phyloP scores from a whole-genome alignment of 2,797 vertebrate species.

The Sebastes kiyomatsui region DNA sequence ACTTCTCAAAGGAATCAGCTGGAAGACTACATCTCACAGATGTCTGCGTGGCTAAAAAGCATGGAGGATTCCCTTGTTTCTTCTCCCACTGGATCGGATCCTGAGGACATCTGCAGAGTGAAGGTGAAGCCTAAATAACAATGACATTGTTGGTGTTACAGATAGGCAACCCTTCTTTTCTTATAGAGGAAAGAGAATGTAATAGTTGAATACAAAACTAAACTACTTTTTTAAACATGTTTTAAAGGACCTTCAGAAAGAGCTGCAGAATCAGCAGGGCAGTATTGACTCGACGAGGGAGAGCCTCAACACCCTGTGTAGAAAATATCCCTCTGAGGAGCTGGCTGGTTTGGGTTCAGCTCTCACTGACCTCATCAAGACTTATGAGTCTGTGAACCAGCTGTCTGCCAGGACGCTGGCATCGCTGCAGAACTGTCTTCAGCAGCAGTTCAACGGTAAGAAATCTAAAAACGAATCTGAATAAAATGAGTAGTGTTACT shows the following conservation, averaged over 20 bases:
- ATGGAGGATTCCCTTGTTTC: constrained; percentile 87
- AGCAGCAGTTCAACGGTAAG: constrained; percentile 92
- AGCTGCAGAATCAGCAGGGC: constrained; percentile 91
- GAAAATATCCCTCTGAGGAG: constrained; percentile 92
- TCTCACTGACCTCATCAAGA: constrained; percentile 90
- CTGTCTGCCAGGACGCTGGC: constrained; percentile 86
- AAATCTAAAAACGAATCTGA: neutral
- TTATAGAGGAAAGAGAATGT: neutral
- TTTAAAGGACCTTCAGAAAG: constrained; percentile 91
- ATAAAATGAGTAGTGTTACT: neutral
- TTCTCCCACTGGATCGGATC: constrained; percentile 81
- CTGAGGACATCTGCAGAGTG: constrained; percentile 90
- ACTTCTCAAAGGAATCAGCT: constrained; percentile 87
- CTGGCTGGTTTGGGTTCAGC: constrained; percentile 87
- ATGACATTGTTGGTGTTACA: neutral
- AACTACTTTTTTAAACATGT: neutral
- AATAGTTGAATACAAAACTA: neutral
- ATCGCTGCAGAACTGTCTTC: constrained; percentile 89
- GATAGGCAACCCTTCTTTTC: neutral
- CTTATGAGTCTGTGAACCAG: constrained; percentile 91
- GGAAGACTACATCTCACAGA: constrained; percentile 87
- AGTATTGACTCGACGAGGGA: constrained; percentile 89
- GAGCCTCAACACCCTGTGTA: constrained; percentile 91
- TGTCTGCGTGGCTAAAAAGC: constrained; percentile 86
- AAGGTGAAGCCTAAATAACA: constrained; percentile 81